phyloP scores from a whole-genome alignment of 2,888 invertebrate genomes.

The Arrhopalites spinosus region DNA sequence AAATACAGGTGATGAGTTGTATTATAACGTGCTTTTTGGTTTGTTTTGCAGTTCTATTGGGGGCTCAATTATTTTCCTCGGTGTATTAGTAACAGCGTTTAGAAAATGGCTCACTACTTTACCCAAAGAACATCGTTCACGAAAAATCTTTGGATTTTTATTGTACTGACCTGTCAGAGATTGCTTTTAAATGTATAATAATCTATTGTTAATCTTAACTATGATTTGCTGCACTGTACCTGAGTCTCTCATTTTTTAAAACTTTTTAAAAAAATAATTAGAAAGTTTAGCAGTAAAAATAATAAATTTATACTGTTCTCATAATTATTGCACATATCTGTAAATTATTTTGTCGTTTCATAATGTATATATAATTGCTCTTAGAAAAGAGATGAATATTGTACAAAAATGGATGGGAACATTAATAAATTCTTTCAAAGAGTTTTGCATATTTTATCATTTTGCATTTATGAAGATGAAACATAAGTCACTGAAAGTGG shows the following conservation, averaged over 20 bases:
- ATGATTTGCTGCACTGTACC: background rate
- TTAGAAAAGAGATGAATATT: too few species aligned
- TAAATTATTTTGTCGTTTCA: too few species aligned
- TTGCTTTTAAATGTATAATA: background rate
- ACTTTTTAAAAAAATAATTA: too few species aligned
- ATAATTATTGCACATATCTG: too few species aligned
- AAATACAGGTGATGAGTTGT: background rate
- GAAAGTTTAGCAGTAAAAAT: too few species aligned
- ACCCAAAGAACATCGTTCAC: conserved; percentile 58
- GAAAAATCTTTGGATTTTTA: conserved; percentile 41
- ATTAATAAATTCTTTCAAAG: too few species aligned
- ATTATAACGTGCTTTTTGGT: background rate
- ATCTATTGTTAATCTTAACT: background rate
- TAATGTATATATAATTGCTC: too few species aligned
- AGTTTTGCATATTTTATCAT: too few species aligned
- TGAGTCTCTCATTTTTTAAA: background rate
- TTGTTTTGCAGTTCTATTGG: conserved; percentile 73
- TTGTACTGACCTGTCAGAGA: conserved; percentile 13
- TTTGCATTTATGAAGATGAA: too few species aligned
- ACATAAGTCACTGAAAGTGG: too few species aligned
- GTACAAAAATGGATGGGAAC: too few species aligned
- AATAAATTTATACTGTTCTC: too few species aligned
- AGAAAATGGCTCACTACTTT: conserved; percentile 83
- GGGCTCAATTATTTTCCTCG: conserved; percentile 79
- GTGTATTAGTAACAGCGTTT: conserved; percentile 79